Evolutionary conservation across 1,140 invertebrate species (phyloP).

Genomic region (Sitophilus oryzae): DNA sequence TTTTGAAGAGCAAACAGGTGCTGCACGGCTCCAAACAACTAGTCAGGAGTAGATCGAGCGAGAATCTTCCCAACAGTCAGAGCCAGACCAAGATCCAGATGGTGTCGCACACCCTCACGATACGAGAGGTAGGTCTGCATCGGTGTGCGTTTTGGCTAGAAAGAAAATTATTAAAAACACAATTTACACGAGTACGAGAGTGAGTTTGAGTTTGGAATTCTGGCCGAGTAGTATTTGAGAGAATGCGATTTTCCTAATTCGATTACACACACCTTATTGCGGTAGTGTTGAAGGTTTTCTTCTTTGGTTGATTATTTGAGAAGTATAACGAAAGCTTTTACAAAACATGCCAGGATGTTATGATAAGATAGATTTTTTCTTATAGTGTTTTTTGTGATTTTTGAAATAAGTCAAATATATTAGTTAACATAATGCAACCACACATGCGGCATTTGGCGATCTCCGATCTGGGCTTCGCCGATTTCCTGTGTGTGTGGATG

Average conservation of each 20-base stretch:
- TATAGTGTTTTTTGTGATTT: too few relatives aligned
- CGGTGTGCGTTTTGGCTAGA: not conserved
- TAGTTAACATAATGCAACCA: too few relatives aligned
- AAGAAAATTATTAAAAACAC: not conserved
- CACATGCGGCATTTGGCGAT: too few relatives aligned
- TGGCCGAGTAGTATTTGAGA: too few relatives aligned
- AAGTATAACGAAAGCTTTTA: not conserved
- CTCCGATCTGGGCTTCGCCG: too few relatives aligned
- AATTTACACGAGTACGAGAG: too few relatives aligned
- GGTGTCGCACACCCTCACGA: slow-evolving; percentile 86
- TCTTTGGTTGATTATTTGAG: not conserved
- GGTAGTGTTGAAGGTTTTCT: slow-evolving; percentile 21
- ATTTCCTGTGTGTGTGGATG: too few relatives aligned
- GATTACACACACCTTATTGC: not conserved
- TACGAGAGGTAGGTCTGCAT: slow-evolving; percentile 68
- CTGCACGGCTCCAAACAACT: slow-evolving; percentile 61
- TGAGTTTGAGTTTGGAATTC: too few relatives aligned
- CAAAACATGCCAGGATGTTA: not conserved
- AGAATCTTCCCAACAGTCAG: slow-evolving; percentile 84
- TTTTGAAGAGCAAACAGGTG: slow-evolving; percentile 72
- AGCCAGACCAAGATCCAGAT: slow-evolving; percentile 89
- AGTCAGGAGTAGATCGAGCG: slow-evolving; percentile 71
- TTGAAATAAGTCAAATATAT: too few relatives aligned
- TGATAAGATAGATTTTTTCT: too few relatives aligned
- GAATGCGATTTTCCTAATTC: too few relatives aligned